phyloP scores from a whole-genome alignment of 2,113 vertebrate genomes.

The Scalopus aquaticus region DNA sequence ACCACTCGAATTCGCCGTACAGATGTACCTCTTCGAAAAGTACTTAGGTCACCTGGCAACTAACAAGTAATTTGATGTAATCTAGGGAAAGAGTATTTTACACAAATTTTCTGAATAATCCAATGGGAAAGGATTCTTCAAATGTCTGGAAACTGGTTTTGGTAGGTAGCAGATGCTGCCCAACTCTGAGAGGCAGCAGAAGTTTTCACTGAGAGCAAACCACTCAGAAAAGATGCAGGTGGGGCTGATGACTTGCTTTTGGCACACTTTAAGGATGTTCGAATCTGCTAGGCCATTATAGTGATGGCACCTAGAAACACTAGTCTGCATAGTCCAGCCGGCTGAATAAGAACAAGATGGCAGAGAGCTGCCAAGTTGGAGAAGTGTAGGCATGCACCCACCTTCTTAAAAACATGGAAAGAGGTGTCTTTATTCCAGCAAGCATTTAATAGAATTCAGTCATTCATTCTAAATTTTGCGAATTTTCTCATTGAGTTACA shows the following conservation, averaged over 20 bases:
- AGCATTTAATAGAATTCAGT: constrained; percentile 12
- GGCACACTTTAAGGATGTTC: background rate
- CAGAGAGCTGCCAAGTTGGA: background rate
- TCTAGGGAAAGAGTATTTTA: background rate
- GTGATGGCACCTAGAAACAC: background rate
- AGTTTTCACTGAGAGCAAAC: background rate
- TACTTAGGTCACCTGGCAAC: background rate
- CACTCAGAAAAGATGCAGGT: background rate
- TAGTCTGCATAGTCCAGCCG: background rate
- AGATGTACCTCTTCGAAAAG: background rate
- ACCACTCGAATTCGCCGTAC: background rate
- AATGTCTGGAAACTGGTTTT: constrained; percentile 15
- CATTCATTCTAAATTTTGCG: background rate
- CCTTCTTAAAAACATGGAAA: background rate
- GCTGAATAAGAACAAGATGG: background rate
- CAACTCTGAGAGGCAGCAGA: background rate
- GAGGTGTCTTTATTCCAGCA: background rate
- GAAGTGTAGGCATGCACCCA: background rate
- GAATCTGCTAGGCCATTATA: background rate
- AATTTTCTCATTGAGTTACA: constrained; percentile 79
- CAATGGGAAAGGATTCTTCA: constrained; percentile 46
- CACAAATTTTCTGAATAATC: constrained; percentile 15
- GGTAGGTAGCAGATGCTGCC: background rate
- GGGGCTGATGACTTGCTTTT: background rate
- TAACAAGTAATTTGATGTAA: constrained; percentile 30